Percentiles rank a stretch among this genome's conserved stretches.
Evolutionary conservation across 2,113 vertebrate species (phyloP).

Genomic region (Cathartes aura): DNA sequence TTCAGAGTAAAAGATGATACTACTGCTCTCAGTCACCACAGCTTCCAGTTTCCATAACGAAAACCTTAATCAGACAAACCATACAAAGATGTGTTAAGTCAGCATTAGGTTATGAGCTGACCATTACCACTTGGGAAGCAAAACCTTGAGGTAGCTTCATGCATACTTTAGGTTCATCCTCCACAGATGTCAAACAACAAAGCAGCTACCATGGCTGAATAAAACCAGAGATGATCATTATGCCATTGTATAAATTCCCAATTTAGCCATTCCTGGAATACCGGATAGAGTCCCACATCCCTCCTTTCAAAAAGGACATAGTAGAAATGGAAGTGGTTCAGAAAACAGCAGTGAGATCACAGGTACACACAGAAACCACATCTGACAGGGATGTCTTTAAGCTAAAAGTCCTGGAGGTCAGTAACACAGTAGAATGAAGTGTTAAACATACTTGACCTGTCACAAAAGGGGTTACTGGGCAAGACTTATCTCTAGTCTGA

Average conservation of each 20-base stretch:
- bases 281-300: fast-evolving
- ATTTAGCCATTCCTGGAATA: not conserved
- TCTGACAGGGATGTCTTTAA: not conserved
- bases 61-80: not conserved
- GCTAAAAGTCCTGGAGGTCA: not conserved
- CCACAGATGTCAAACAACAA: not conserved
- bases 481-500: not conserved
- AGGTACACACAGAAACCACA: not conserved
- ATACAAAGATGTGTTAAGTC: not conserved
- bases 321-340: not conserved
- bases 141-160: not conserved
- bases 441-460: not conserved
- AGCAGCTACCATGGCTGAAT: not conserved
- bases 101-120: not conserved
- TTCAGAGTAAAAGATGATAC: not conserved
- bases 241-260: not conserved
- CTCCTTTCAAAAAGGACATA: not conserved
- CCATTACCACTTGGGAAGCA: not conserved
- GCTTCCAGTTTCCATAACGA: not conserved
- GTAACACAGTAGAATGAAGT: not conserved
- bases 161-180: not conserved
- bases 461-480: not conserved
- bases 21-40: not conserved
- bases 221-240: not conserved
- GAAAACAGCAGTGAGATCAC: not conserved